phyloP scores from a whole-genome alignment of 2,888 invertebrate species.

The Lochmaea capreae region DNA sequence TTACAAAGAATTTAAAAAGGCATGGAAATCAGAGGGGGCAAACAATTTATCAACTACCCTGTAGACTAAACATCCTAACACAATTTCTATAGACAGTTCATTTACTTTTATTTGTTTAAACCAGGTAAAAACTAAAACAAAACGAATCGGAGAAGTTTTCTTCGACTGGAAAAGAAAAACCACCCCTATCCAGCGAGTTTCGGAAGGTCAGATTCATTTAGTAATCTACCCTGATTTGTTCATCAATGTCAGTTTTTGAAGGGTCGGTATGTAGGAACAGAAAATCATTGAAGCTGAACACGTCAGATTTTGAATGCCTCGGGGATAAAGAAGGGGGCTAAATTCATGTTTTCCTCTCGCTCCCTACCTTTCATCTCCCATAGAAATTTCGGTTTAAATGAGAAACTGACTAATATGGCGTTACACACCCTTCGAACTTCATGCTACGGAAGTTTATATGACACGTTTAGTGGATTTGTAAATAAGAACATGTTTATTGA shows the following conservation, averaged over 20 bases:
- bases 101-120: too few species aligned
- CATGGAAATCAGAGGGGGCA: too few species aligned
- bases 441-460: slow-evolving; percentile 16
- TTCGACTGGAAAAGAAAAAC: neutral
- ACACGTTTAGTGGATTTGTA: slow-evolving; percentile 9
- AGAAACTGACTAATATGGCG: slow-evolving; percentile 12
- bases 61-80: too few species aligned
- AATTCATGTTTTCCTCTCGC: slow-evolving; percentile 21
- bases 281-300: slow-evolving; percentile 47
- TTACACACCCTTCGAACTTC: slow-evolving; percentile 15
- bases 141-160: neutral
- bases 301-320: slow-evolving; percentile 51
- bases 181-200: slow-evolving; percentile 1
- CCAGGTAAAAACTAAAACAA: neutral
- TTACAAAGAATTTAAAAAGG: too few species aligned
- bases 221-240: slow-evolving; percentile 25
- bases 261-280: slow-evolving; percentile 23
- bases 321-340: slow-evolving; percentile 31
- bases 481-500: neutral
- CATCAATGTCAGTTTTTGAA: slow-evolving; percentile 17
- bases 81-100: too few species aligned
- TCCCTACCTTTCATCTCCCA: slow-evolving; percentile 9
- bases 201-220: slow-evolving; percentile 10
- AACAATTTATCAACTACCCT: too few species aligned
- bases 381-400: slow-evolving; percentile 16